Evolutionary conservation across 2,888 invertebrate species (phyloP).

Genomic region (Sinhomidia bicolor): DNA sequence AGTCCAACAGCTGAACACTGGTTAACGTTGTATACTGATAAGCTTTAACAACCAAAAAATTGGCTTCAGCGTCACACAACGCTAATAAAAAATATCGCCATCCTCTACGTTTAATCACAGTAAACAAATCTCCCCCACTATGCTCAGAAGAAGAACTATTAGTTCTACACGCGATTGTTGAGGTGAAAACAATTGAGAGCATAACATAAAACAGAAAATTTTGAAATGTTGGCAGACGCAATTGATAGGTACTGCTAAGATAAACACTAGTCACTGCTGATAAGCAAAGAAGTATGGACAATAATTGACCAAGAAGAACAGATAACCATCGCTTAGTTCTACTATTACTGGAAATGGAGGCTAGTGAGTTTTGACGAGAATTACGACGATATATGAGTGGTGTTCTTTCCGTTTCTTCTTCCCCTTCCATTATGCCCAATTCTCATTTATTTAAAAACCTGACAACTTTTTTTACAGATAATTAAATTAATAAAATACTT

Average conservation of each 20-base stretch:
- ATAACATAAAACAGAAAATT: conserved; percentile 90
- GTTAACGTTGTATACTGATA: conserved; percentile 89
- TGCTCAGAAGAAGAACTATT: background rate
- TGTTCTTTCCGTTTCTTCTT: background rate
- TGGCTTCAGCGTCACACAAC: conserved; percentile 92
- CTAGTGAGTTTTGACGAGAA: background rate
- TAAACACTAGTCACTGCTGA: conserved; percentile 89
- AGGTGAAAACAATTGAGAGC: conserved; percentile 89
- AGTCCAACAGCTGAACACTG: conserved; percentile 90
- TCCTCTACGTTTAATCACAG: conserved; percentile 87
- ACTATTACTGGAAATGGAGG: background rate
- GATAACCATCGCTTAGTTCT: conserved; percentile 83
- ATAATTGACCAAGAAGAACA: conserved; percentile 88
- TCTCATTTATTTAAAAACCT: background rate
- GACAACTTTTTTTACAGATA: background rate
- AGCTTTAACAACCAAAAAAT: conserved; percentile 90
- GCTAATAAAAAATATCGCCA: conserved; percentile 91
- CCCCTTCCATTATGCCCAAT: background rate
- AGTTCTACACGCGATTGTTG: conserved; percentile 86
- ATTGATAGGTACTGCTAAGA: conserved; percentile 84
- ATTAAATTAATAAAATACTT: too few species aligned
- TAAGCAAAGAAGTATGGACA: conserved; percentile 89
- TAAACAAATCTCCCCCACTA: conserved; percentile 84
- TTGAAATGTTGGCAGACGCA: conserved; percentile 90
- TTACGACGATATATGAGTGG: background rate